Conservation (phyloP, 2,888 invertebrate genomes). For the Andrena dorsata region DNA sequence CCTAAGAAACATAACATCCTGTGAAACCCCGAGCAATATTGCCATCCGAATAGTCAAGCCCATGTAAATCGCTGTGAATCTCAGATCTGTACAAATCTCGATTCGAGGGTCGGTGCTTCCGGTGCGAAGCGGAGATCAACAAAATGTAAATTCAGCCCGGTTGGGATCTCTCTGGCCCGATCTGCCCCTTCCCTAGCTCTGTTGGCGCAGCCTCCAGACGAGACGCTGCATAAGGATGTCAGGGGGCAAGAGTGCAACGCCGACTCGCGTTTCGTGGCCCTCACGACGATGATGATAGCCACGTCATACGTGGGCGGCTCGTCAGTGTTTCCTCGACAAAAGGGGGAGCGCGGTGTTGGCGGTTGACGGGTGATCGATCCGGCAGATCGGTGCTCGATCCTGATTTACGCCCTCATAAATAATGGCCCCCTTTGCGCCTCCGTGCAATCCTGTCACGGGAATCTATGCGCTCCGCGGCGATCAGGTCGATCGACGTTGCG, state of each 20-base stretch:
- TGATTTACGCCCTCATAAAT: constrained; percentile 73
- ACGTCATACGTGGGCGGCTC: constrained; percentile 60
- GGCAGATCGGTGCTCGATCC: constrained; percentile 67
- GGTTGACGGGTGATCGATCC: constrained; percentile 66
- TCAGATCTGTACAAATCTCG: constrained; percentile 34
- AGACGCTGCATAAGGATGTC: constrained; percentile 12
- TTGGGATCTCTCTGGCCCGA: constrained; percentile 13
- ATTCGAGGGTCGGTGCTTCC: constrained; percentile 9
- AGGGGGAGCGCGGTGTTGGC: constrained; percentile 50
- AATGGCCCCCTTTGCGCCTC: constrained; percentile 66
- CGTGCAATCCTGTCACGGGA: constrained; percentile 61
- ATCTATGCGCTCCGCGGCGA: constrained; percentile 55
- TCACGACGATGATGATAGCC: constrained; percentile 53
- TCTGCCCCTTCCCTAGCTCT: not conserved
- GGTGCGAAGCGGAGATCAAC: constrained; percentile 2
- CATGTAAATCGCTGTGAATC: constrained; percentile 30
- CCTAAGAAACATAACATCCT: too few species aligned
- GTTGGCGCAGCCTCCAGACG: not conserved
- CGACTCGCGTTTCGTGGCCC: constrained; percentile 10
- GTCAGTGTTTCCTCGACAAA: constrained; percentile 69
- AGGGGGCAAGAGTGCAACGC: not conserved
- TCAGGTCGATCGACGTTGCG: constrained; percentile 54
- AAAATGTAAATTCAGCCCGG: constrained; percentile 37
- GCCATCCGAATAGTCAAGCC: too few species aligned
- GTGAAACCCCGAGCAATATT: too few species aligned